Conservation (phyloP, 1,140 invertebrate species). For the Bombus waltoni region DNA sequence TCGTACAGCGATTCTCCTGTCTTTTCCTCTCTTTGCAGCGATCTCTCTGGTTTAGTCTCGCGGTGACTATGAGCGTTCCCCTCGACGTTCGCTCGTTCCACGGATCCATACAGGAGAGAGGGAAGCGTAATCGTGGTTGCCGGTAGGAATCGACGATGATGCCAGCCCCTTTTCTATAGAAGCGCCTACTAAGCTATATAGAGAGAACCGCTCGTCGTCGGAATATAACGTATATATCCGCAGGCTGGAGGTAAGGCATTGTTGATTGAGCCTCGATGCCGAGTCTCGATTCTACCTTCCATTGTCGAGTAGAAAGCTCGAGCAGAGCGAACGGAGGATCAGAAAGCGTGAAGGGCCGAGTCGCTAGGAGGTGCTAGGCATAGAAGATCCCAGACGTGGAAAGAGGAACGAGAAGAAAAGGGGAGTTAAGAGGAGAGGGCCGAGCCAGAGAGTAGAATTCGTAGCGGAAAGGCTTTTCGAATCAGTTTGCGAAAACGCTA, state of each 20-base stretch:
- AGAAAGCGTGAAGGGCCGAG: conserved; percentile 28
- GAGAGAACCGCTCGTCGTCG: conserved; percentile 20
- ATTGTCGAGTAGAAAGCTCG: conserved; percentile 63
- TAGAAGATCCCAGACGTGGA: neutral
- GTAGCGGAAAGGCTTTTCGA: neutral
- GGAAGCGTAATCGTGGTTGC: conserved; percentile 47
- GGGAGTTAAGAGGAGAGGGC: neutral
- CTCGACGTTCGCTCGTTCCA: neutral
- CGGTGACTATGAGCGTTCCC: neutral
- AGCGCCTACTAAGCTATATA: conserved; percentile 3
- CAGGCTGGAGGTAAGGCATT: conserved; percentile 56
- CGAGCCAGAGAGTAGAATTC: neutral
- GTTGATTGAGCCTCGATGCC: conserved; percentile 69
- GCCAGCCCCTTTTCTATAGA: conserved; percentile 59
- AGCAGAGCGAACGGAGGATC: conserved; percentile 48
- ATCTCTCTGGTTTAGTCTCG: conserved; percentile 18
- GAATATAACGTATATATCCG: conserved; percentile 57
- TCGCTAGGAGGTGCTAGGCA: neutral
- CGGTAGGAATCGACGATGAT: conserved; percentile 60
- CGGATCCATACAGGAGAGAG: neutral
- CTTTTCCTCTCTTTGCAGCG: neutral
- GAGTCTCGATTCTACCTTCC: conserved; percentile 61
- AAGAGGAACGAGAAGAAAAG: neutral
- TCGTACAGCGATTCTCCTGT: neutral
- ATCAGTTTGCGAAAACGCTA: neutral